A percentile compares a stretch with the other conserved stretches of the same genome.
Evolutionary conservation across 2,797 vertebrate genomes (phyloP).

Genomic region (Cichlasoma orientale): DNA sequence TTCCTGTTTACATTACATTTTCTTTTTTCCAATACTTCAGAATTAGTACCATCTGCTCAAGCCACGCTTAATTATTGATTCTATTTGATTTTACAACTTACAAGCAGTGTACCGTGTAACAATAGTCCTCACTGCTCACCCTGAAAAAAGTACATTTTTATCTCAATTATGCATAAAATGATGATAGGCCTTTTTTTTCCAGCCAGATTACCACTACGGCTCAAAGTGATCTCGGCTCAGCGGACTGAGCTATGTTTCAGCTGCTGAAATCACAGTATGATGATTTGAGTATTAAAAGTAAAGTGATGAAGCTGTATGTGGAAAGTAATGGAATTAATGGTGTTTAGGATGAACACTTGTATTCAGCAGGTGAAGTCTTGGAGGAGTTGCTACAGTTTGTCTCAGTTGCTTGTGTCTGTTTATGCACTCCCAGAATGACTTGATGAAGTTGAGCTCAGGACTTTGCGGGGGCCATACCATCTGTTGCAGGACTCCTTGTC

Average conservation of each 20-base stretch:
- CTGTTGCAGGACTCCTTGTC: constrained; percentile 15
- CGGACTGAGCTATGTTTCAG: not conserved
- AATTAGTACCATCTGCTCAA: not conserved
- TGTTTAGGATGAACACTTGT: not conserved
- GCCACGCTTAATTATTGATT: not conserved
- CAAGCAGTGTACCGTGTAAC: not conserved
- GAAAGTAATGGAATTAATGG: not conserved
- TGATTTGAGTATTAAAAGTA: too few relatives aligned
- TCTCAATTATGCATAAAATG: not conserved
- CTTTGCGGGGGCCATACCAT: constrained; percentile 13
- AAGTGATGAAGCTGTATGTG: not conserved
- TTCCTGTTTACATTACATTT: not conserved
- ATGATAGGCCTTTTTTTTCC: not conserved
- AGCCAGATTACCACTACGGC: not conserved
- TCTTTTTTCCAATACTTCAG: not conserved
- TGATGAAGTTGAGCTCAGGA: constrained; percentile 8
- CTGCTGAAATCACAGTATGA: not conserved
- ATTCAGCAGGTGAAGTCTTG: not conserved
- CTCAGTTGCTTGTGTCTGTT: not conserved
- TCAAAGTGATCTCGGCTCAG: not conserved
- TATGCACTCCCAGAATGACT: constrained; percentile 3
- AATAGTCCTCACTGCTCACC: not conserved
- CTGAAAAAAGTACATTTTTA: not conserved
- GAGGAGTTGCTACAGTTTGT: not conserved
- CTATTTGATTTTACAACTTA: not conserved